These are phyloP conservation scores for Clarias magur DNA, from an alignment of 2,113 vertebrate genomes.

Conservation along the genomic window DNA sequence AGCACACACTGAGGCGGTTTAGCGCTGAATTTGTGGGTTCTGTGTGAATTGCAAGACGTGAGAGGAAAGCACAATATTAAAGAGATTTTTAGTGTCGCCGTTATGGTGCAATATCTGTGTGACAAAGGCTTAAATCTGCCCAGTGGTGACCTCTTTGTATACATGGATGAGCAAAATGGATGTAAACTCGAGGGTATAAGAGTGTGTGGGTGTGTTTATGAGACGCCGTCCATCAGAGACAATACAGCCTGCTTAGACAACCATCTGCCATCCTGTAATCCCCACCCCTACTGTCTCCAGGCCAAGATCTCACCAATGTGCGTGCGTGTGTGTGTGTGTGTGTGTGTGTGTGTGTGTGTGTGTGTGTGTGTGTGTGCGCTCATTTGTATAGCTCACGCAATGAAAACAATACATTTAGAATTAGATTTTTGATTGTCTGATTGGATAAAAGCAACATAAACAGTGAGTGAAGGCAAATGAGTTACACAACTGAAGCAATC, in stretches of 20 bases:
- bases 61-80: too few relatives aligned
- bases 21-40: too few relatives aligned
- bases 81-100: too few relatives aligned
- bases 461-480: slow-evolving; percentile 28
- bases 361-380: slow-evolving; percentile 26
- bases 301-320: slow-evolving; percentile 29
- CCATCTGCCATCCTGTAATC: slow-evolving; percentile 70
- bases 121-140: background rate
- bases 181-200: background rate
- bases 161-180: background rate
- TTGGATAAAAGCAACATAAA: slow-evolving; percentile 46
- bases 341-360: slow-evolving; percentile 22
- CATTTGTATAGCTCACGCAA: background rate
- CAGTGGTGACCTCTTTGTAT: background rate
- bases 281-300: slow-evolving; percentile 42
- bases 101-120: too few relatives aligned
- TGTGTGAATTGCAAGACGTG: too few relatives aligned
- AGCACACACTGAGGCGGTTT: too few relatives aligned
- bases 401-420: background rate
- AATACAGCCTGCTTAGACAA: slow-evolving; percentile 47
- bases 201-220: slow-evolving; percentile 52
- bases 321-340: slow-evolving; percentile 1
- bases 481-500: slow-evolving; percentile 21
- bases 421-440: slow-evolving; percentile 20
- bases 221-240: slow-evolving; percentile 53